Conservation (phyloP, 2,888 invertebrate genomes). For the Ormyrus pomaceus region DNA sequence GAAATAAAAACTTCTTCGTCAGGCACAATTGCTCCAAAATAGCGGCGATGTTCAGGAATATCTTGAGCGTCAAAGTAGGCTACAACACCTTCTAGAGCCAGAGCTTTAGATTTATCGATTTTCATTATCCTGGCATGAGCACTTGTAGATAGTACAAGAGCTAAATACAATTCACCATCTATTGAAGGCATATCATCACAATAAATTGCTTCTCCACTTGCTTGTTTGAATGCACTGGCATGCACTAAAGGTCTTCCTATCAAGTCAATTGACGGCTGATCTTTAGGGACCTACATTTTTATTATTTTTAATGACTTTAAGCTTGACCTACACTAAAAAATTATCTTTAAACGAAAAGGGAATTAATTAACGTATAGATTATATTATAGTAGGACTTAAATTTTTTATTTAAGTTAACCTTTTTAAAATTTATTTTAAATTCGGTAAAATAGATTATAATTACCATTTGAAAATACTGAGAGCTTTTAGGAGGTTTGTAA, state of each 20-base stretch:
- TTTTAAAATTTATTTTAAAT: background rate
- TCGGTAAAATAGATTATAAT: background rate
- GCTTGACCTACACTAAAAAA: background rate
- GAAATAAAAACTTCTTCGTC: slow-evolving; percentile 92
- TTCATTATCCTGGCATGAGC: slow-evolving; percentile 88
- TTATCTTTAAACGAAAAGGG: background rate
- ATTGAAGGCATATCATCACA: slow-evolving; percentile 90
- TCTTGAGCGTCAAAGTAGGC: slow-evolving; percentile 89
- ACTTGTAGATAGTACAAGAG: slow-evolving; percentile 87
- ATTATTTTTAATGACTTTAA: background rate
- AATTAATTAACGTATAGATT: background rate
- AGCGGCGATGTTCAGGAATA: slow-evolving; percentile 82
- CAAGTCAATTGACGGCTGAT: slow-evolving; percentile 82
- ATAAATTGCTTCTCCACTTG: slow-evolving; percentile 94
- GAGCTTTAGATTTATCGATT: slow-evolving; percentile 85
- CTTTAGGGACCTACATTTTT: slow-evolving; percentile 74
- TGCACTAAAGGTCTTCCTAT: slow-evolving; percentile 90
- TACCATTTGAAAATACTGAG: slow-evolving; percentile 80
- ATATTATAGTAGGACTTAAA: too few relatives aligned
- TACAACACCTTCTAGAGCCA: slow-evolving; percentile 87
- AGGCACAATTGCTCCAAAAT: slow-evolving; percentile 83
- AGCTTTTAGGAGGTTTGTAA: slow-evolving; percentile 78
- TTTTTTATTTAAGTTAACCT: background rate
- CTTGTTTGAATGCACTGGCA: slow-evolving; percentile 90
- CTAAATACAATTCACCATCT: slow-evolving; percentile 87